Conservation (phyloP, 1,140 invertebrate genomes). For the Stegodyphus mimosarum region DNA sequence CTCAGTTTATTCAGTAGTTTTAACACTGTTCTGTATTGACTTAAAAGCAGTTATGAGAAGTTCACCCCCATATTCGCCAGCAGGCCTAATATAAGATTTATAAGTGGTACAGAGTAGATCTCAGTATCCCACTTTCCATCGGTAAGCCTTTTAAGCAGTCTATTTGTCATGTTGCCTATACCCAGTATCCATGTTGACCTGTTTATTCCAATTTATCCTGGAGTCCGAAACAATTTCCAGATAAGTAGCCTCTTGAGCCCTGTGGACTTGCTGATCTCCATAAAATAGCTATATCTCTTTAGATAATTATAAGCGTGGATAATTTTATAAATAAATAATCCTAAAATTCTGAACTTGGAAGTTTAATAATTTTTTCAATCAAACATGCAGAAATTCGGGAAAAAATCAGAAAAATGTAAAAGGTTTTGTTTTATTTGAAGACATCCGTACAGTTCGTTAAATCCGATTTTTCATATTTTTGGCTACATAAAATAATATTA, state of each 20-base stretch:
- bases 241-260: background rate
- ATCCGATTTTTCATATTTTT: too few species aligned
- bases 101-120: background rate
- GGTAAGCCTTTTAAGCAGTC: background rate
- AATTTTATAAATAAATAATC: too few species aligned
- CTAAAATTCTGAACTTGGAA: too few species aligned
- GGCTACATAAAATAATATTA: too few species aligned
- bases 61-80: background rate
- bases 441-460: too few species aligned
- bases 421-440: too few species aligned
- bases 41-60: background rate
- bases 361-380: too few species aligned
- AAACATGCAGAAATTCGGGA: too few species aligned
- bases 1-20: background rate
- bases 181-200: background rate
- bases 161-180: background rate
- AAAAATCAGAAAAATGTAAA: too few species aligned
- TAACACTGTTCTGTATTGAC: background rate
- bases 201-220: background rate
- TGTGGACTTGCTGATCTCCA: background rate
- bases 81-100: background rate
- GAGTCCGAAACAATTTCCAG: background rate
- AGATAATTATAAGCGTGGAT: background rate
- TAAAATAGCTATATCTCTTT: background rate
- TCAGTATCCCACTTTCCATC: background rate